Conservation (phyloP, 2,113 vertebrate genomes). For the Ceuthmochares aereus region DNA sequence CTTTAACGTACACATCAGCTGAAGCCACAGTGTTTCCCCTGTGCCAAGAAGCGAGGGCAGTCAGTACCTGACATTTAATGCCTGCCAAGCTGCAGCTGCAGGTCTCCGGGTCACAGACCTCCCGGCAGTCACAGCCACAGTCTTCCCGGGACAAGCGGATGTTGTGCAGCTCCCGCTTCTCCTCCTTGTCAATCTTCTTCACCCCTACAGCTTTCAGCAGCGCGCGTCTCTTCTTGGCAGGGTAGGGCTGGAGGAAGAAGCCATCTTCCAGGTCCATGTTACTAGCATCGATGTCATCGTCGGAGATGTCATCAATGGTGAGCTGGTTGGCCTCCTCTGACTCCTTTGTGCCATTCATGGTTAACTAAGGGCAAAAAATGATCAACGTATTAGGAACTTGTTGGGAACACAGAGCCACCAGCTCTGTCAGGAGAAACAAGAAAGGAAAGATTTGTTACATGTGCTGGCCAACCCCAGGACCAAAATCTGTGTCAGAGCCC, state of each 20-base stretch:
- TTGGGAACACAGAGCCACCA: not conserved
- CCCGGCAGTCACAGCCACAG: conserved; percentile 91
- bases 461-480: rapidly evolving
- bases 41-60: not conserved
- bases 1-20: rapidly evolving
- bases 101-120: conserved; percentile 93
- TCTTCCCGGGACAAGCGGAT: conserved; percentile 91
- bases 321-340: conserved; percentile 86
- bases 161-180: conserved; percentile 91
- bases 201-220: conserved; percentile 90
- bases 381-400: not conserved
- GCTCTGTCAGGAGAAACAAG: not conserved
- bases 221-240: conserved; percentile 84
- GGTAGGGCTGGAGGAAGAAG: conserved; percentile 90
- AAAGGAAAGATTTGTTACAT: not conserved
- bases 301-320: conserved; percentile 88
- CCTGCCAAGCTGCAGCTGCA: conserved; percentile 93
- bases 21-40: rapidly evolving
- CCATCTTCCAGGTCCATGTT: conserved; percentile 81
- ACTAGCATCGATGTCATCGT: conserved; percentile 84
- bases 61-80: conserved; percentile 94
- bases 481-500: not conserved
- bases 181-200: conserved; percentile 93
- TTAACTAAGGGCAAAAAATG: conserved; percentile 76
- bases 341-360: conserved; percentile 84